Conservation (phyloP, 2,888 invertebrate species). For the Xylocampa areola region DNA sequence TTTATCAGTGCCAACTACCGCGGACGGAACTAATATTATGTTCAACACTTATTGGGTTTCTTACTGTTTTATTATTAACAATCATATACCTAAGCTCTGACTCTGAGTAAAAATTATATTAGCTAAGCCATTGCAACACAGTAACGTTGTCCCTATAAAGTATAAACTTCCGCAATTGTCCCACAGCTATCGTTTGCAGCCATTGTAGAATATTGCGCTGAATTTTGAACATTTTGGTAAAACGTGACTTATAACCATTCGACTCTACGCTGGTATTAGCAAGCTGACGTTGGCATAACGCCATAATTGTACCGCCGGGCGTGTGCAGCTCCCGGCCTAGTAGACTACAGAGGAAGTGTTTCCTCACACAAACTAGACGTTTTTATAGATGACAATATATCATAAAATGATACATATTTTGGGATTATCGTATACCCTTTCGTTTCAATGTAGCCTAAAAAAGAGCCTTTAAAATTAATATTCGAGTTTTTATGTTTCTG, state of each 20-base stretch:
- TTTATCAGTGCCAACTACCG: constrained; percentile 9
- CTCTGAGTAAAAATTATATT: constrained; percentile 37
- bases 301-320: constrained; percentile 79
- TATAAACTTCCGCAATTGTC: constrained; percentile 72
- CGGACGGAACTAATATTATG: constrained; percentile 8
- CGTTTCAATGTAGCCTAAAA: constrained; percentile 17
- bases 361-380: constrained; percentile 71
- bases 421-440: constrained; percentile 39
- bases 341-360: constrained; percentile 71
- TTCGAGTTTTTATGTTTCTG: too few relatives aligned
- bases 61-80: constrained; percentile 11
- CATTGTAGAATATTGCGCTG: constrained; percentile 68
- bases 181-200: constrained; percentile 66
- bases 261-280: constrained; percentile 75
- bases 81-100: constrained; percentile 11
- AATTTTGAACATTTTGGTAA: constrained; percentile 77
- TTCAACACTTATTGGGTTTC: constrained; percentile 27
- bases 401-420: constrained; percentile 64
- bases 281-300: constrained; percentile 78
- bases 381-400: constrained; percentile 74
- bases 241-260: constrained; percentile 79
- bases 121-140: constrained; percentile 44
- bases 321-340: constrained; percentile 67
- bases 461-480: too few relatives aligned
- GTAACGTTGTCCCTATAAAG: constrained; percentile 70